phyloP scores from a whole-genome alignment of 2,113 vertebrate species.

The Colistium nudipinnis region DNA sequence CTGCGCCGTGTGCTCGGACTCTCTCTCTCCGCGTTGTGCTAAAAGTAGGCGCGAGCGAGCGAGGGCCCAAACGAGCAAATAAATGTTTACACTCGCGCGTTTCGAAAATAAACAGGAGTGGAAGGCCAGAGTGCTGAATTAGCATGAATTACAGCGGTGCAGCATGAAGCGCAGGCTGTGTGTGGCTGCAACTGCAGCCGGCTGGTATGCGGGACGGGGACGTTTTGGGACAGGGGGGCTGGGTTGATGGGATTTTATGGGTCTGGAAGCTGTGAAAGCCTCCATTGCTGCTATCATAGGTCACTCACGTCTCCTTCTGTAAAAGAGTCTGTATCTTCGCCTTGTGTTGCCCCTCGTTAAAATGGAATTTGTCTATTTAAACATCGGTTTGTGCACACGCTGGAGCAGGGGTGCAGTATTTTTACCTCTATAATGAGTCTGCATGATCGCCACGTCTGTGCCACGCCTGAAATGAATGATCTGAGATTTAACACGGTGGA shows the following conservation, averaged over 20 bases:
- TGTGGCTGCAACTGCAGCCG: conserved; percentile 29
- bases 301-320: neutral
- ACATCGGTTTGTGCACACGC: too few relatives aligned
- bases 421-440: too few relatives aligned
- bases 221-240: conserved; percentile 1
- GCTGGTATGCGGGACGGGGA: conserved; percentile 22
- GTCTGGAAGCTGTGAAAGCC: conserved; percentile 20
- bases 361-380: neutral
- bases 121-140: conserved; percentile 47
- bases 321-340: neutral
- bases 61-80: conserved; percentile 56
- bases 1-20: conserved; percentile 52
- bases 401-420: too few relatives aligned
- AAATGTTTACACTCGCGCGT: conserved; percentile 66
- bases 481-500: too few relatives aligned
- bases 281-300: conserved; percentile 2
- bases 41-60: conserved; percentile 56
- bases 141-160: conserved; percentile 40
- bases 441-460: too few relatives aligned
- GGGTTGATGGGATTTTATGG: conserved; percentile 17
- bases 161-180: conserved; percentile 49
- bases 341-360: neutral
- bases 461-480: too few relatives aligned
- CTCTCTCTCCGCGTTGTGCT: conserved; percentile 34
- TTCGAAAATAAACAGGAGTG: conserved; percentile 57